These are phyloP conservation scores for Vireo altiloquus DNA, from an alignment of 2,113 vertebrate species.

Conservation along the genomic window DNA sequence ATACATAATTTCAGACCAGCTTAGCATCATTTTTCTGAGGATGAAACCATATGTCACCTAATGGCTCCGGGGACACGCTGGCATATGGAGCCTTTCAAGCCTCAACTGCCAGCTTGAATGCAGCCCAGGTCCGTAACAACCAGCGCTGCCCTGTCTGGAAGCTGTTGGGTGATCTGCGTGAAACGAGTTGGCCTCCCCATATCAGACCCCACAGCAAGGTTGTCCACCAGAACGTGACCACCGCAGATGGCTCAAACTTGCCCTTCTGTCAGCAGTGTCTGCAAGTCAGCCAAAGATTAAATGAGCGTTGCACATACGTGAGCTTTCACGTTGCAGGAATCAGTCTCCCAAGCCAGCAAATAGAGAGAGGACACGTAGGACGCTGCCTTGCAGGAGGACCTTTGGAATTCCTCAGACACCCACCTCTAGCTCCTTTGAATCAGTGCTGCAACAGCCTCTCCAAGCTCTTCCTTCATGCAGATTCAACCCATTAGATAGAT, in stretches of 20 bases:
- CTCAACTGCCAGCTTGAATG: not conserved
- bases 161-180: not conserved
- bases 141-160: not conserved
- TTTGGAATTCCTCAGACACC: not conserved
- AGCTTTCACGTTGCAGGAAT: not conserved
- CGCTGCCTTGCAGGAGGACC: not conserved
- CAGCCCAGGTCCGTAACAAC: not conserved
- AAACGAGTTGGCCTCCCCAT: not conserved
- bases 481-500: not conserved
- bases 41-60: constrained; percentile 41
- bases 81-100: not conserved
- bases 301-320: fast-evolving
- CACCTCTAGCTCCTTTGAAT: not conserved
- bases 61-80: not conserved
- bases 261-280: not conserved
- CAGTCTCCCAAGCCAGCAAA: not conserved
- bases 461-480: not conserved
- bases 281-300: not conserved
- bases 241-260: not conserved
- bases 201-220: not conserved
- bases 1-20: constrained; percentile 17
- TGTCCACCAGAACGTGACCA: not conserved
- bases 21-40: constrained; percentile 6
- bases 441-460: not conserved
- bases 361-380: not conserved